These are phyloP conservation scores for Parasteatoda tepidariorum DNA, from an alignment of 1,140 invertebrate species.

Conservation along the genomic window DNA sequence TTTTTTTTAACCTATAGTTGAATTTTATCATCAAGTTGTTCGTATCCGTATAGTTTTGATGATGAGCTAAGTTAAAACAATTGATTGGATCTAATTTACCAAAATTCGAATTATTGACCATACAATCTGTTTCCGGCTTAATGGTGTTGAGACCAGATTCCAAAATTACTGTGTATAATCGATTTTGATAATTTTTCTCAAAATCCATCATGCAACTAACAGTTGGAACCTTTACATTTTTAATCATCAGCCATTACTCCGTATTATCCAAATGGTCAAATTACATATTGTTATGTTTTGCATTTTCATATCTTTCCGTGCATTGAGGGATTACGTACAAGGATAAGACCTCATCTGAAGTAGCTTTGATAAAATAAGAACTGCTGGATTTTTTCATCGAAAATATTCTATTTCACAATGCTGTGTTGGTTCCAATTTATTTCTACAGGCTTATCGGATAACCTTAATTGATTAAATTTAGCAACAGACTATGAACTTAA, in stretches of 20 bases:
- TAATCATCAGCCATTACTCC: not conserved
- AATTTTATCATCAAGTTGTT: not conserved
- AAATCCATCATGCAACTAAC: not conserved
- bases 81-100: not conserved
- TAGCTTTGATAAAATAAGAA: not conserved
- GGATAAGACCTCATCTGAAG: constrained; percentile 19
- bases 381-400: constrained; percentile 4
- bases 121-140: not conserved
- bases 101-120: not conserved
- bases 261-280: constrained; percentile 38
- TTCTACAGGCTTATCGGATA: not conserved
- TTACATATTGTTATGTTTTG: not conserved
- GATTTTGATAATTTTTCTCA: not conserved
- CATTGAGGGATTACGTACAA: constrained; percentile 28
- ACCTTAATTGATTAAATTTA: not conserved
- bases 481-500: not conserved
- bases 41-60: not conserved
- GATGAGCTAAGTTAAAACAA: not conserved
- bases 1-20: not conserved
- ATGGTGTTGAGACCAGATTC: not conserved
- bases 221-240: not conserved
- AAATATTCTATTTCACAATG: constrained; percentile 18
- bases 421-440: constrained; percentile 7
- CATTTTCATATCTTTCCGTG: constrained; percentile 10
- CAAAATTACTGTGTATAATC: not conserved